Evolutionary conservation across 92 coral and sea anemone genomes (phyloP).

Genomic region (Palythoa heliodiscus): DNA sequence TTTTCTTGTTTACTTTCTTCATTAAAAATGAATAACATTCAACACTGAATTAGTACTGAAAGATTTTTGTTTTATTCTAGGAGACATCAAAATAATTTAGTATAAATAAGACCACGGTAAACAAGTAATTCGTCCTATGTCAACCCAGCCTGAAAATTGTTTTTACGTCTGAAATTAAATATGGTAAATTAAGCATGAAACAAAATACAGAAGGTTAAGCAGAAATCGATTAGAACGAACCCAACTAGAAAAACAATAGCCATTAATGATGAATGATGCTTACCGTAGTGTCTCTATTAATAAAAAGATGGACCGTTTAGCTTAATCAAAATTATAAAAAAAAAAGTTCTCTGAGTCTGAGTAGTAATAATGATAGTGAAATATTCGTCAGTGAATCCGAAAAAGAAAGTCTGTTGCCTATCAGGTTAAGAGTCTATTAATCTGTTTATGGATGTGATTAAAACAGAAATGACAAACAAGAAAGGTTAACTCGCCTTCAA

Average conservation of each 20-base stretch:
- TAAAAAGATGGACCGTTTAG: background rate
- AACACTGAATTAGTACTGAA: too few species aligned
- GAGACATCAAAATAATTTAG: background rate
- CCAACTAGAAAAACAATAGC: background rate
- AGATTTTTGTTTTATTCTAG: background rate
- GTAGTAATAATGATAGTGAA: too few species aligned
- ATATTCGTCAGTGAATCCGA: too few species aligned
- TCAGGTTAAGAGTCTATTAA: too few species aligned
- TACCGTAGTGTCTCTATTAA: background rate
- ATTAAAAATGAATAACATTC: background rate
- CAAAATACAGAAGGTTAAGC: background rate
- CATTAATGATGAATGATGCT: background rate
- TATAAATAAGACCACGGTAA: background rate
- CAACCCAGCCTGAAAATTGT: too few species aligned
- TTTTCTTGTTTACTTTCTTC: background rate
- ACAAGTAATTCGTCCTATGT: too few species aligned
- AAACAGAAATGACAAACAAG: too few species aligned
- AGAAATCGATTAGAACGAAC: background rate
- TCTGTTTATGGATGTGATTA: too few species aligned
- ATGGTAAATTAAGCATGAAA: background rate
- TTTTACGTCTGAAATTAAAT: too few species aligned
- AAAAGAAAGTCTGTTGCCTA: too few species aligned
- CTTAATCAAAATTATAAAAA: background rate
- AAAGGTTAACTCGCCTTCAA: constrained; percentile 69
- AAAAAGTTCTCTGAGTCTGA: too few species aligned